Base-by-base conservation (phyloP, 2,113 vertebrate genomes). In the Eidolon helvum region DNA sequence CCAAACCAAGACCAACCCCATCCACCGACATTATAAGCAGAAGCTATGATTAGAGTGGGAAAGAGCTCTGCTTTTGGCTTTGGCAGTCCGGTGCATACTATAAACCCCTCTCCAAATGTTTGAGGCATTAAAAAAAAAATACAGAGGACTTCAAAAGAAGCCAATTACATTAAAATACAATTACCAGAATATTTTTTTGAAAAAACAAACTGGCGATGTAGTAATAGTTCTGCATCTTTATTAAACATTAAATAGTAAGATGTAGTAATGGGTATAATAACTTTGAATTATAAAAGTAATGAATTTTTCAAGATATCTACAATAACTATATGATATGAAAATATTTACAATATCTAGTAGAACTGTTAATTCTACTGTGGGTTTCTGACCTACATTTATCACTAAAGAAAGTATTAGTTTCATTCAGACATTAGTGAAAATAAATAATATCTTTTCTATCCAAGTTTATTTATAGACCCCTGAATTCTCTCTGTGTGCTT, bases 211-310 rank as follows among this genome's bases (percentile, higher is more conserved):
- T 84, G 55, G 14, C 78, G n/a, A 66, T 43, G 0, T 61, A 63
- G 40, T 78, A 43, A 91, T 43, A 63, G n/a, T 18, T 55, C 19
- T 83, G 3, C 7, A 35, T 92, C 90, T 87, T 90, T 95, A 80
- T 87, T 75, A 94, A 90, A 91, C n/a, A 90, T 61, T 83, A 95
- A 79, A 78, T 53, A 79, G 74, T 59, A 93, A 90, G 43, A 50
- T 74, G 59, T 38, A 57, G 53, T 35, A 5, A 33, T 77, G 14
- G 18, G n/a, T 79, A 0, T 26, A 24, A 61, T 68, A 82, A 63
- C 14, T 85, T 45, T 57, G 14, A 87, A 16, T 55, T 80, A 71
- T 14, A 14, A 53, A 92, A 85, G 28, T 45, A 61, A 90, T 92
- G 40, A 92, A 74, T 63, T 82, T 95, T 94, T 43, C 9, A 90